These are phyloP conservation scores for Chironomus tentans DNA, from an alignment of 2,888 invertebrate species.

Conservation along the genomic window DNA sequence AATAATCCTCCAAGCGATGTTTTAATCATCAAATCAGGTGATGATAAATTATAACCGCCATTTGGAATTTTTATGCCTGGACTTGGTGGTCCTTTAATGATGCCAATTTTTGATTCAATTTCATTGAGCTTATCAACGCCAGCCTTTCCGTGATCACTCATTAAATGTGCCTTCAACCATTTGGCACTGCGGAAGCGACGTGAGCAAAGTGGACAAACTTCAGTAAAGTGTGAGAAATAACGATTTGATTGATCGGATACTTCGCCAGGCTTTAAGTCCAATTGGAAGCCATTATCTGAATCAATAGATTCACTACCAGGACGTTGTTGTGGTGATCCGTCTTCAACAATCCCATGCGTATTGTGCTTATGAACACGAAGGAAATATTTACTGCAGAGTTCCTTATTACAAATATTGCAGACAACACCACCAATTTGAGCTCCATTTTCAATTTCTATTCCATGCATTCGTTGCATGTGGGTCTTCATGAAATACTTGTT, in stretches of 20 bases:
- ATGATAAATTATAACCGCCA: slow-evolving; percentile 32
- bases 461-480: slow-evolving; percentile 98
- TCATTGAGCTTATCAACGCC: slow-evolving; percentile 41
- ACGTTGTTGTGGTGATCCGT: slow-evolving; percentile 51
- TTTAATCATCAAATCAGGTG: slow-evolving; percentile 35
- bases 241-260: slow-evolving; percentile 51
- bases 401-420: slow-evolving; percentile 96
- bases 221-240: slow-evolving; percentile 59
- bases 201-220: slow-evolving; percentile 76
- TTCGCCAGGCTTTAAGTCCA: slow-evolving; percentile 31
- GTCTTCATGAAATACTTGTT: slow-evolving; percentile 99
- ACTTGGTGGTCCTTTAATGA: slow-evolving; percentile 33
- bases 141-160: slow-evolving; percentile 71
- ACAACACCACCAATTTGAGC: slow-evolving; percentile 88
- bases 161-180: slow-evolving; percentile 77
- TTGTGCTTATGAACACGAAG: slow-evolving; percentile 95
- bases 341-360: slow-evolving; percentile 91
- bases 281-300: slow-evolving; percentile 28
- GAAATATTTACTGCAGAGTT: slow-evolving; percentile 96
- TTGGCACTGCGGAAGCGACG: slow-evolving; percentile 80
- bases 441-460: slow-evolving; percentile 86
- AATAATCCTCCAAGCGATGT: slow-evolving; percentile 33
- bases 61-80: slow-evolving; percentile 42
- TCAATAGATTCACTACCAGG: slow-evolving; percentile 29
- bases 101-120: slow-evolving; percentile 36